Base-by-base conservation (phyloP, 2,113 vertebrate genomes). In the Baryphthengus martii region DNA sequence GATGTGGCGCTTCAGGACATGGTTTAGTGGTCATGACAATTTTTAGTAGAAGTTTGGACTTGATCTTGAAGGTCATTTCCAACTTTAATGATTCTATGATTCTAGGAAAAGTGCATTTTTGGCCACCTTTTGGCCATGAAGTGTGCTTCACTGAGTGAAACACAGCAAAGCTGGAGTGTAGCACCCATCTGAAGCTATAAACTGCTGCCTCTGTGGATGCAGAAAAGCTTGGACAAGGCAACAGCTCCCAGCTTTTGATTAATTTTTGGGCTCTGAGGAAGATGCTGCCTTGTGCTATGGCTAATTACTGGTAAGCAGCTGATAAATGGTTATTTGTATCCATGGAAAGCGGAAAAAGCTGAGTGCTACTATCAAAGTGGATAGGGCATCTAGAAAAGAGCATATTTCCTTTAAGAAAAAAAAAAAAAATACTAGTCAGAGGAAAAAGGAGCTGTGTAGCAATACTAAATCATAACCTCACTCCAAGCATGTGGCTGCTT, bases 101-200 rank as follows among this genome's bases (percentile, higher is more conserved):
- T n/a, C n/a, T n/a, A n/a, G n/a, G n/a, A n/a, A n/a, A n/a, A n/a
- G n/a, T n/a, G n/a, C n/a, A n/a, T n/a, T n/a, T n/a, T n/a, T 28
- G 14, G 3, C 20, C 14, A 5, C 45, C 29, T 53, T 89, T 66
- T 33, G n/a, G 20, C 42, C 29, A 9, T 20, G n/a, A 83, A 45
- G 6, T 8, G 1, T 66, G 16, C 19, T 87, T 62, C 45, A 35
- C 3, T 13, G 24, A 39, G 11, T 45, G 47, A 85, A 89, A 53
- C 0, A 5, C 24, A 55, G 28, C 13, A 67, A 50, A 10, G 16
- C 3, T 52, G 15, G 49, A 53, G 7, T 3, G 4, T 3, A 19
- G 23, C 56, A 63, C 6, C 3, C 53, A 21, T 29, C 35, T 40
- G 53, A 40, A 92, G 44, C 14, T 8, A 24, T 24, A 40, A 81